A percentile compares a stretch with the other conserved stretches of the same genome.
These are phyloP conservation scores for Plecturocebus donacophilus DNA, from an alignment of 2,113 vertebrate genomes.

Conservation along the genomic window DNA sequence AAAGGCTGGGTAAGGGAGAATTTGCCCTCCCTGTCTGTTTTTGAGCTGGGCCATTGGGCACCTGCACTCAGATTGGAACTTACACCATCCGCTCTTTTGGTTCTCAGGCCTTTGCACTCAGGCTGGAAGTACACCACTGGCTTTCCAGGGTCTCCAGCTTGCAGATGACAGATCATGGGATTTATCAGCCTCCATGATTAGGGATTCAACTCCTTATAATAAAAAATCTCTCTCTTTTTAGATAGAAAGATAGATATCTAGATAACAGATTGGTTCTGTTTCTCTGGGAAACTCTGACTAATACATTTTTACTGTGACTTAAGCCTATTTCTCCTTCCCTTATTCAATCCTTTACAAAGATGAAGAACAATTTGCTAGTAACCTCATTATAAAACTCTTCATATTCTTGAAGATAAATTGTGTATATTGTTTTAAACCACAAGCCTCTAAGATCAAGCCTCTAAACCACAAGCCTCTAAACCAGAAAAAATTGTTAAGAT, in stretches of 20 bases:
- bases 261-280: neutral
- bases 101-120: neutral
- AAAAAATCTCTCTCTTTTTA: neutral
- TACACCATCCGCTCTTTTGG: neutral
- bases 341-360: slow-evolving; percentile 2
- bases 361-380: neutral
- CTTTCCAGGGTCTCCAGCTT: neutral
- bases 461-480: neutral
- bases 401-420: neutral
- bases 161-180: neutral
- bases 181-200: neutral
- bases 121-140: neutral
- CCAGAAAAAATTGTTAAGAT: neutral
- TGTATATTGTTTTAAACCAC: neutral
- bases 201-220: neutral
- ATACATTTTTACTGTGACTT: neutral
- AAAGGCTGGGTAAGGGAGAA: neutral
- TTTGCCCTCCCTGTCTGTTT: neutral
- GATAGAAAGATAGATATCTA: neutral
- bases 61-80: too few species aligned
- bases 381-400: neutral
- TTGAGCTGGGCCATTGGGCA: neutral
- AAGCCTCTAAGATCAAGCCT: neutral
- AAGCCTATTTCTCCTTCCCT: neutral
- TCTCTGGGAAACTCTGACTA: neutral